Base-by-base conservation (phyloP, 2,797 vertebrate genomes). In the Carduelis carduelis region DNA sequence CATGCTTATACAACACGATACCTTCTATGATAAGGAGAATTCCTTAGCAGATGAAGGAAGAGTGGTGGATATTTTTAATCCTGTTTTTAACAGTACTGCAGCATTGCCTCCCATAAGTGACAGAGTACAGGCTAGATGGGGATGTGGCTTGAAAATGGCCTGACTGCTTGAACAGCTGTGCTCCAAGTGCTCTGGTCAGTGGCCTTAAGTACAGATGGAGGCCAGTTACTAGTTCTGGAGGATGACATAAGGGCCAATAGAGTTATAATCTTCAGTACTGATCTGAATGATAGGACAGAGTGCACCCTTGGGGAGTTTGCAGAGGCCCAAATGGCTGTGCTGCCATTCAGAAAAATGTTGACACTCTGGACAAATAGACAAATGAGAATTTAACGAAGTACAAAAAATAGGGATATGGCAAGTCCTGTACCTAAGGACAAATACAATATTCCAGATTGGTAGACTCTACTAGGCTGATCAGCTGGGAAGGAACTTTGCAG, bases 291-390 rank as follows among this genome's bases (percentile, higher is more conserved):
- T 34, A 65, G 27, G 34, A 79, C 39, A 64, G 30, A 21, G 35
- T 44, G 28, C 9, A 53, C 32, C 8, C 10, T 59, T 0, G 0
- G 7, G 61, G 55, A 59, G 13, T 37, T 53, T 70, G 27, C 12
- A 18, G 52, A 47, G 20, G 39, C 11, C 27, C 24, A 59, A n/a
- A 34, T 43, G 22, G 3, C 16, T 82, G n/a, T 53, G 18, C 27
- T 71, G n/a, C 56, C 47, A 61, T 61, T 71, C n/a, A 41, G 43
- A 43, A 69, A 74, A 69, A 22, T 3, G 1, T 17, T 47, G 34
- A 74, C 6, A 24, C 18, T 24, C 47, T 65, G 32, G 41, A 77
- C 32, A 70, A 82, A 59, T 22, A 26, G 11, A 14, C 19, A 81
- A 75, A 56, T 7, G 28, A 39, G 11, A 68, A 41, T 35, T 32